Base-by-base conservation (phyloP, 2,113 vertebrate species). In the Alaudala cheleensis region DNA sequence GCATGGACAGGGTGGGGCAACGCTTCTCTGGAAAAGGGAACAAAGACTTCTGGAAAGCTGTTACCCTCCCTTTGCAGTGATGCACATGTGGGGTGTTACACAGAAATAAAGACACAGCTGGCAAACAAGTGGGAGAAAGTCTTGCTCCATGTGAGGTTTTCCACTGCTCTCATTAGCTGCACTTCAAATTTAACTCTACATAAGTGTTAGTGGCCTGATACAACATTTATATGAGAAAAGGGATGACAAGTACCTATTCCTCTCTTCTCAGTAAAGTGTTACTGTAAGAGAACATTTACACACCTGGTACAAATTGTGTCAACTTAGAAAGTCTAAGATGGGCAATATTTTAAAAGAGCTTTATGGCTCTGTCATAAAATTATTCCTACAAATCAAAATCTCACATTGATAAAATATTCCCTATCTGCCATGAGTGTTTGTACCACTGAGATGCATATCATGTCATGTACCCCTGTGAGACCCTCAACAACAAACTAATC, bases 1-100 rank as follows among this genome's bases (percentile, higher is more conserved):
- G 99, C 99, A 99, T 99, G 84, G 97, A 80, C 78, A 98, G 97
- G 23, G 98, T 98, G 23, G 98, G 98, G 81, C 99, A 99, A 66
- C 99, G 98, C 88, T 99, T 98, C 97, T 99, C 99, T 99, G 97
- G 39, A 95, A 95, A 20, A 92, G 61, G 86, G 53, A 93, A 89
- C 60, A 74, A 26, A 61, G 39, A 61, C 25, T 80, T 37, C 45
- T 39, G 79, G 40, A 50, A 88, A 64, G 5, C 26, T 62, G 18
- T 31, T 54, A 23, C 13, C 1, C 6, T 14, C 26, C 7, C 12
- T n/a, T 49, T 12, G 37, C 13, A 70, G 34, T 14, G 39, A 51
- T 2, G 24, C 15, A 5, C 29, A 5, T 1, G 5, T 4, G 19
- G 20, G n/a, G 6, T 51, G 23, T 14, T 13, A 50, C 44, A 73